Base-by-base conservation (phyloP, 2,888 invertebrate species). In the Serripes groenlandicus region DNA sequence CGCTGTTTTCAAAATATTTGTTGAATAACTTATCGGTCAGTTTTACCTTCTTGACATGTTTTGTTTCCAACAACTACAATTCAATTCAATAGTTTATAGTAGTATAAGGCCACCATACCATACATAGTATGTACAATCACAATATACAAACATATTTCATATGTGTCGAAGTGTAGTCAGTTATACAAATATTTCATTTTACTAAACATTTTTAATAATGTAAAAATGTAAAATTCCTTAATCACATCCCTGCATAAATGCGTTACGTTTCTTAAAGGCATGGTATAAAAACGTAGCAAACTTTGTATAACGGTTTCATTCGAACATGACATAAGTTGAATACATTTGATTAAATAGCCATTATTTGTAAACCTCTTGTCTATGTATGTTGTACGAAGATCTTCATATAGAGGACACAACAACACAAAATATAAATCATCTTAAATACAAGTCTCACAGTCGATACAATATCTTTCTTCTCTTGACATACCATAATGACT, bases 221-320 rank as follows among this genome's bases (percentile, higher is more conserved):
- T n/a, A n/a, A n/a, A n/a, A n/a, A n/a, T n/a, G n/a, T n/a, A n/a
- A n/a, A n/a, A n/a, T n/a, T n/a, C n/a, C n/a, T n/a, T n/a, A n/a
- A n/a, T n/a, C n/a, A n/a, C n/a, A n/a, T n/a, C n/a, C 42, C 42
- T 18, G 42, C 42, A 11, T 42, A 42, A 42, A 58, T 18, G 11
- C 7, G n/a, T 68, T 23, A 35, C 68, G 18, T 68, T 68, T 32
- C 15, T 68, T 35, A 7, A 68, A 68, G 26, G 68, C 30, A 35
- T 35, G 15, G 35, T n/a, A 68, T 35, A 37, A 35, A 35, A 30
- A 68, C 68, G 35, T 68, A 68, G 68, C 68, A n/a, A 37, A 5
- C 21, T 68, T 68, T 11, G 35, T 26, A 68, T 68, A 11, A 35
- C 18, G 5, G 35, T 68, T 32, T n/a, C 35, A n/a, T 68, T 68